These are phyloP conservation scores for Orbicella faveolata DNA, from an alignment of 64 coral and sea anemone species.

Conservation along the genomic window DNA sequence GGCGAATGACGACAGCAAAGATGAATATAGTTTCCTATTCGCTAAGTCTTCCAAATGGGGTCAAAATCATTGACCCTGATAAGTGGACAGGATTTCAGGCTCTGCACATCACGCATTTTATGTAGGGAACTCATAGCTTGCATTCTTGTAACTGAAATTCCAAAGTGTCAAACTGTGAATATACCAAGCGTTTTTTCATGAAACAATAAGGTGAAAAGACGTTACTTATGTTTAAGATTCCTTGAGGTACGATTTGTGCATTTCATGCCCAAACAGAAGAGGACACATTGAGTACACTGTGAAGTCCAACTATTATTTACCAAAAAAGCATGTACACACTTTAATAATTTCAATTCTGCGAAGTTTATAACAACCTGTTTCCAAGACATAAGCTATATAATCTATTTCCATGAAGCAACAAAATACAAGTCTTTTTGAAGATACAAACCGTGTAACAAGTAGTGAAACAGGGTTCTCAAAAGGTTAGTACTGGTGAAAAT, in stretches of 20 bases:
- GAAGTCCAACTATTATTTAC: not conserved
- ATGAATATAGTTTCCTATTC: conserved; percentile 16
- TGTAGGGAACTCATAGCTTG: conserved; percentile 13
- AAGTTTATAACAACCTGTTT: conserved; percentile 3
- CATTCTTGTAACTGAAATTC: conserved; percentile 47
- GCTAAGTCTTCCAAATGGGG: conserved; percentile 32
- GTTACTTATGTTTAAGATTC: not conserved
- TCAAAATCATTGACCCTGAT: conserved; percentile 43
- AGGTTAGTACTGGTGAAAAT: too few relatives aligned
- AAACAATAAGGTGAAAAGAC: not conserved
- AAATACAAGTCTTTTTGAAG: not conserved
- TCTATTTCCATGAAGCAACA: not conserved
- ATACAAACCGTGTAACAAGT: not conserved
- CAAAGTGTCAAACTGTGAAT: not conserved
- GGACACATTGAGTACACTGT: too few relatives aligned
- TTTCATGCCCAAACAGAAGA: not conserved
- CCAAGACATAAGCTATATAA: not conserved
- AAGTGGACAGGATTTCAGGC: conserved; percentile 18
- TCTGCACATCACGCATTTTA: conserved; percentile 18
- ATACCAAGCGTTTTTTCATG: not conserved
- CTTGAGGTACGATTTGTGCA: not conserved
- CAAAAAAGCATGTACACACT: not conserved
- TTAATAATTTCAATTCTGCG: not conserved
- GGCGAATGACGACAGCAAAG: conserved; percentile 7
- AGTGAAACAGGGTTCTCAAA: not conserved